phyloP scores from a whole-genome alignment of 2,797 vertebrate species.

The Florisuga fusca region DNA sequence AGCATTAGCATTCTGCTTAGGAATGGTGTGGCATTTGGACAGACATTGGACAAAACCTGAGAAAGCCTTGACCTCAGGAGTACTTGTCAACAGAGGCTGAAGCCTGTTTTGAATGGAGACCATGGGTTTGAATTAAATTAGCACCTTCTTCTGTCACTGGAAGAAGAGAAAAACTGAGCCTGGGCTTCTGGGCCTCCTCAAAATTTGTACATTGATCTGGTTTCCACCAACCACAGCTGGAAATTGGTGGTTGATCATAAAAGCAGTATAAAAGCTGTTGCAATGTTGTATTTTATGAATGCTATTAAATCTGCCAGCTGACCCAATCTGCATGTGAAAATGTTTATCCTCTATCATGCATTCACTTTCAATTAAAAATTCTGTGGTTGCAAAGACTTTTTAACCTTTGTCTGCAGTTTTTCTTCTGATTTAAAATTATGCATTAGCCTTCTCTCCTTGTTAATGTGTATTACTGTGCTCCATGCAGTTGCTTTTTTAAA shows the following conservation, averaged over 20 bases:
- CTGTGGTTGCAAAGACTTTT: background rate
- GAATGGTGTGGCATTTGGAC: background rate
- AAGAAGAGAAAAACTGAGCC: background rate
- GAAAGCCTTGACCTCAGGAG: background rate
- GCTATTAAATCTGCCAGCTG: conserved; percentile 17
- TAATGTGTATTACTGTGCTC: background rate
- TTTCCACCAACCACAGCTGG: background rate
- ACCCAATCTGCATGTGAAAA: background rate
- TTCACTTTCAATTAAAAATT: background rate
- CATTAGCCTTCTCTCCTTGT: background rate
- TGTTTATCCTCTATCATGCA: background rate
- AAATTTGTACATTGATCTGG: background rate
- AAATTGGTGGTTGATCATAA: background rate
- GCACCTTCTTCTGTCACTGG: background rate
- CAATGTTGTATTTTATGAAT: conserved; percentile 24
- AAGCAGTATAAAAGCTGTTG: conserved; percentile 18
- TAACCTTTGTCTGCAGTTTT: background rate
- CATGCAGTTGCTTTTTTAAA: background rate
- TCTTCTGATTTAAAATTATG: background rate
- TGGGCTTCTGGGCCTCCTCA: background rate
- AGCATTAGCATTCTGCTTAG: background rate
- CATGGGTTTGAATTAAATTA: background rate
- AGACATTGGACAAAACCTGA: background rate
- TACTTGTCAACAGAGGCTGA: background rate
- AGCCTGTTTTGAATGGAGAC: background rate